Conservation (phyloP, 2,797 vertebrate species). For the Chelidonichthys spinosus region DNA sequence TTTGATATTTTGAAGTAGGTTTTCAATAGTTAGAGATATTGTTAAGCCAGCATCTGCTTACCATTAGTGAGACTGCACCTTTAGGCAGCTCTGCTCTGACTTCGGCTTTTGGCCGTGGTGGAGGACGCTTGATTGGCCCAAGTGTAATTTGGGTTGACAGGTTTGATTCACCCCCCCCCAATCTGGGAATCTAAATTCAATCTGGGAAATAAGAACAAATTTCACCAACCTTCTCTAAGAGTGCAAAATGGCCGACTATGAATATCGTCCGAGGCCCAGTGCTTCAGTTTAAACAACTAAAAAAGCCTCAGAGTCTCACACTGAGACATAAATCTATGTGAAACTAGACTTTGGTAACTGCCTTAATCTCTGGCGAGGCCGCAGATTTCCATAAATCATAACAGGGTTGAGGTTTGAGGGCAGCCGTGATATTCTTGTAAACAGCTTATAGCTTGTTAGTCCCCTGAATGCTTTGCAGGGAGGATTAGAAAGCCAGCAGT, state of each 20-base stretch:
- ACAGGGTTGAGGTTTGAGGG: constrained; percentile 67
- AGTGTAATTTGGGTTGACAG: constrained; percentile 55
- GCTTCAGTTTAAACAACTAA: constrained; percentile 61
- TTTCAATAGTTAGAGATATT: constrained; percentile 16
- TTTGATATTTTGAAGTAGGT: constrained; percentile 9
- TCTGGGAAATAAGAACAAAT: constrained; percentile 21
- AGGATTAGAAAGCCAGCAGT: constrained; percentile 35
- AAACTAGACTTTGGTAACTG: constrained; percentile 70
- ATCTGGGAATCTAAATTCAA: constrained; percentile 16
- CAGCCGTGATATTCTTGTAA: constrained; percentile 64
- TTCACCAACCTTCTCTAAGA: constrained; percentile 31
- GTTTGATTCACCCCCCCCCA: constrained; percentile 39
- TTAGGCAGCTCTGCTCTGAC: constrained; percentile 36
- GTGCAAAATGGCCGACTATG: constrained; percentile 39
- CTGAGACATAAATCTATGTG: constrained; percentile 66
- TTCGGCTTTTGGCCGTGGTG: constrained; percentile 18
- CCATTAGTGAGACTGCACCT: constrained; percentile 58
- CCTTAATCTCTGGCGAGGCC: constrained; percentile 66
- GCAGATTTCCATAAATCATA: constrained; percentile 72
- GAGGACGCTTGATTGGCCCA: constrained; percentile 39
- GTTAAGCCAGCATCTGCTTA: constrained; percentile 51
- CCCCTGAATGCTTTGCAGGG: constrained; percentile 39
- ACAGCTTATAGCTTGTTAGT: constrained; percentile 62
- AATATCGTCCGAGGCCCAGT: constrained; percentile 39
- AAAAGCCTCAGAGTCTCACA: constrained; percentile 52